These are phyloP conservation scores for Oplegnathus fasciatus DNA, from an alignment of 2,113 vertebrate genomes.

Conservation along the genomic window DNA sequence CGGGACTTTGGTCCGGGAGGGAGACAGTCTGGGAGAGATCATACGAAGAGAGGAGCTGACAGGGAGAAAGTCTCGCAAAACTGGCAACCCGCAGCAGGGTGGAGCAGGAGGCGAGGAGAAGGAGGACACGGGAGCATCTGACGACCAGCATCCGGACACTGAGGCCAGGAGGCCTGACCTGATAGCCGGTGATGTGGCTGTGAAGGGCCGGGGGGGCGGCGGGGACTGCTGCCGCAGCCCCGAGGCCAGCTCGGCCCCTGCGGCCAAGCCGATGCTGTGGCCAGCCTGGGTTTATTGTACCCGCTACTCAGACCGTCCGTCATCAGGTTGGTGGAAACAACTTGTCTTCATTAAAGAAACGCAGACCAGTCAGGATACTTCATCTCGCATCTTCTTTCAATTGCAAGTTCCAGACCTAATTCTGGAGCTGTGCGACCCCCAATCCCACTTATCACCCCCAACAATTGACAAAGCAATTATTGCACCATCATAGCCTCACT, in stretches of 20 bases:
- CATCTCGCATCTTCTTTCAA: no score
- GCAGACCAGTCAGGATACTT: no score
- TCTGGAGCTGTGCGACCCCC: neutral
- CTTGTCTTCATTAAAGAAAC: neutral
- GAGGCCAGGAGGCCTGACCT: conserved; percentile 79
- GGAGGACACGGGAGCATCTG: conserved; percentile 79
- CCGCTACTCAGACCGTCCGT: conserved; percentile 96
- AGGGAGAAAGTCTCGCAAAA: conserved; percentile 63
- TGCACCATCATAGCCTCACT: neutral
- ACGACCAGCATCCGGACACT: conserved; percentile 72
- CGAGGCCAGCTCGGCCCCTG: conserved; percentile 84
- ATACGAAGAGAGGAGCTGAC: conserved; percentile 62
- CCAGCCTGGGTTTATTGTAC: conserved; percentile 99
- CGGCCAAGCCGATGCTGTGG: conserved; percentile 91
- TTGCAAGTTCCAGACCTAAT: neutral
- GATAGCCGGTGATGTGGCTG: conserved; percentile 76
- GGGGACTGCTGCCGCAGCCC: conserved; percentile 88
- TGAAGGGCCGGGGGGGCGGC: conserved; percentile 78
- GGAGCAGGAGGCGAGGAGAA: conserved; percentile 52
- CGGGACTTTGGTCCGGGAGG: conserved; percentile 56
- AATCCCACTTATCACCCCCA: conserved; percentile 24
- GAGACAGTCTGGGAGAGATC: conserved; percentile 18
- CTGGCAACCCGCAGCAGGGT: conserved; percentile 59
- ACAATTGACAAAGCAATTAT: conserved; percentile 45
- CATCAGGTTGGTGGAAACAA: conserved; percentile 89